These are phyloP conservation scores for Aplysia californica DNA, from an alignment of 1,140 invertebrate genomes.

Conservation along the genomic window DNA sequence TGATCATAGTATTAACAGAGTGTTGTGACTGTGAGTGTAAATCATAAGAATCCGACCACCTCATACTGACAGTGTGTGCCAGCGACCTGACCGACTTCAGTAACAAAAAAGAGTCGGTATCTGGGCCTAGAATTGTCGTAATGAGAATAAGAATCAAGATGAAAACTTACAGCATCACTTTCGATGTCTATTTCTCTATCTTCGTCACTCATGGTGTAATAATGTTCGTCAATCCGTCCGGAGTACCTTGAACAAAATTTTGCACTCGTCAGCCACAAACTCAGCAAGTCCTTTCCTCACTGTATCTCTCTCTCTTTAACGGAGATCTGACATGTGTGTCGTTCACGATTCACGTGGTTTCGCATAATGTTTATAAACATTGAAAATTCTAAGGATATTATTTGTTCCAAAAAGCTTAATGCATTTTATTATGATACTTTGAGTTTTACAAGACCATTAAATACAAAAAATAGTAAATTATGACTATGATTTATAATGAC, in stretches of 20 bases:
- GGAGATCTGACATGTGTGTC: constrained; percentile 8
- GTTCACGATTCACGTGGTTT: constrained; percentile 33
- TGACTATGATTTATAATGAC: neutral
- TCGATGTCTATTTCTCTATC: constrained; percentile 29
- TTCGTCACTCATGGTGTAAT: constrained; percentile 4
- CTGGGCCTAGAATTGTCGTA: too few species aligned
- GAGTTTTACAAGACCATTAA: too few species aligned
- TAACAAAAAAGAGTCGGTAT: too few species aligned
- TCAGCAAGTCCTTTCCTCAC: neutral
- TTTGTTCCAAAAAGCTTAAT: neutral
- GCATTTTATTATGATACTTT: neutral
- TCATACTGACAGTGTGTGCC: too few species aligned
- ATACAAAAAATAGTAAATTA: too few species aligned
- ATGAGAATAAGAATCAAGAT: too few species aligned
- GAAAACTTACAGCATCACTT: constrained; percentile 29
- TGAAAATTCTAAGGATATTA: neutral
- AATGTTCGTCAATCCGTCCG: neutral
- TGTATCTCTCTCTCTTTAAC: neutral
- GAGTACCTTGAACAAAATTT: neutral
- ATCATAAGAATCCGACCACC: too few species aligned
- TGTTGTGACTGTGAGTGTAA: too few species aligned
- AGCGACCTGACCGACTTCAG: too few species aligned
- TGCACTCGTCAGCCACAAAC: neutral
- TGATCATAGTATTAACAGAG: too few species aligned
- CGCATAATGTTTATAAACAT: constrained; percentile 29